phyloP scores from a whole-genome alignment of 2,113 vertebrate genomes.

The Cinclus cinclus region DNA sequence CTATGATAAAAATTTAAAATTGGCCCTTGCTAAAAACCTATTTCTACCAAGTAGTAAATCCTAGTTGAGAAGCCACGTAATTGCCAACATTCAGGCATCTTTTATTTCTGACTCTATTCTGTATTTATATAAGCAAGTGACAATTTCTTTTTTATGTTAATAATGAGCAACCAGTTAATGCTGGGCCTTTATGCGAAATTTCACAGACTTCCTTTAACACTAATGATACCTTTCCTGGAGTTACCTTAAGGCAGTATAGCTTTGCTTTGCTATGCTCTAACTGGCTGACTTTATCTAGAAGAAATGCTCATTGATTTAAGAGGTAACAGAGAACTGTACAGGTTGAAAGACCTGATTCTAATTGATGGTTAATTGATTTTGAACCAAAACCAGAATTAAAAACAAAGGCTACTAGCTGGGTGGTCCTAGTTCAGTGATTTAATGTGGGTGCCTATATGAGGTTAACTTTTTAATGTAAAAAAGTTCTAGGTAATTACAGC shows the following conservation, averaged over 20 bases:
- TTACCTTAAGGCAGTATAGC: not conserved
- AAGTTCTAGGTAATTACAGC: not conserved
- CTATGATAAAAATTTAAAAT: not conserved
- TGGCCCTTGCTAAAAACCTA: not conserved
- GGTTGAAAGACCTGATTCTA: not conserved
- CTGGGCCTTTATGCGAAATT: not conserved
- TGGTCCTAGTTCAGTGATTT: not conserved
- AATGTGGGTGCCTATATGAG: not conserved
- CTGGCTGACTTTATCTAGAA: not conserved
- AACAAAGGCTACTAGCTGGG: not conserved
- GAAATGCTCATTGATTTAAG: not conserved
- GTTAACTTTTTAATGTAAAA: not conserved
- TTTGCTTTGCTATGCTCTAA: not conserved
- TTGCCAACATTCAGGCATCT: not conserved
- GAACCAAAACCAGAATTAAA: not conserved
- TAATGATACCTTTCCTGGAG: not conserved
- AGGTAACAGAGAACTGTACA: not conserved
- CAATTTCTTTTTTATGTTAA: not conserved
- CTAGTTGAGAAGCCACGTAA: not conserved
- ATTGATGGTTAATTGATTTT: not conserved
- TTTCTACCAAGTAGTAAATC: not conserved
- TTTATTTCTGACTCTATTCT: not conserved
- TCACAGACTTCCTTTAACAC: not conserved
- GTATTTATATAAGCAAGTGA: not conserved
- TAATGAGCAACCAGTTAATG: not conserved